Evolutionary conservation across 2,888 invertebrate species (phyloP), one percentile per base, ranked within the genome.

Genomic region (Epistrophe grossulariae): DNA sequence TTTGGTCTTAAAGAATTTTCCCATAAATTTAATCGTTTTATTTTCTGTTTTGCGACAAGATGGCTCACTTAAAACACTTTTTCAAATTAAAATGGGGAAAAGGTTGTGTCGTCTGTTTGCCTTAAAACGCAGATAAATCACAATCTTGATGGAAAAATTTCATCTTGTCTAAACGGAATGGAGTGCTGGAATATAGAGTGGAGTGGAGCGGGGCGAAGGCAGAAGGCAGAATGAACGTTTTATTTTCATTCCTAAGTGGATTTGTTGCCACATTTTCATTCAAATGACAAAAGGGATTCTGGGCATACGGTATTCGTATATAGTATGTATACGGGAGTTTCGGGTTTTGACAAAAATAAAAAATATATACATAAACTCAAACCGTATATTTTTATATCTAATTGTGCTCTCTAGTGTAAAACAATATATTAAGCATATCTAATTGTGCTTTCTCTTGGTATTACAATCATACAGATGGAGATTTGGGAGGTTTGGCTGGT

Each of bases 121-220:
- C 50, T 74, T 68, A 66, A 80, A 68, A 74, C 71, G 48, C 73
- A 78, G 66, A 83, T 83, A 83, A 79, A 79, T 78, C 79, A 83
- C 83, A 83, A 83, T 83, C 83, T 78, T 68, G 78, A 79, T 79
- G 72, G 72, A 45, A 68, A 73, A 83, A 68, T 78, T 50, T 78
- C 60, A 60, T 78, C 60, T 70, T 68, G 83, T 73, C 73, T 79
- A 45, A 55, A 78, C 38, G 64, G 31, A 72, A 66, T 48, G 3
- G 13, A 48, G 48, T 24, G n/a, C n/a, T n/a, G n/a, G n/a, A n/a
- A n/a, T n/a, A n/a, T n/a, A n/a, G n/a, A n/a, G n/a, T n/a, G n/a
- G n/a, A n/a, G n/a, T 48, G 3, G 13, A 48, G 48, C 19, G n/a
- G n/a, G n/a, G n/a, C n/a, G n/a, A 13, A 11, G 13, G 31, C 11